Base-by-base conservation (phyloP, 2,113 vertebrate genomes). In the Guaruba guarouba region DNA sequence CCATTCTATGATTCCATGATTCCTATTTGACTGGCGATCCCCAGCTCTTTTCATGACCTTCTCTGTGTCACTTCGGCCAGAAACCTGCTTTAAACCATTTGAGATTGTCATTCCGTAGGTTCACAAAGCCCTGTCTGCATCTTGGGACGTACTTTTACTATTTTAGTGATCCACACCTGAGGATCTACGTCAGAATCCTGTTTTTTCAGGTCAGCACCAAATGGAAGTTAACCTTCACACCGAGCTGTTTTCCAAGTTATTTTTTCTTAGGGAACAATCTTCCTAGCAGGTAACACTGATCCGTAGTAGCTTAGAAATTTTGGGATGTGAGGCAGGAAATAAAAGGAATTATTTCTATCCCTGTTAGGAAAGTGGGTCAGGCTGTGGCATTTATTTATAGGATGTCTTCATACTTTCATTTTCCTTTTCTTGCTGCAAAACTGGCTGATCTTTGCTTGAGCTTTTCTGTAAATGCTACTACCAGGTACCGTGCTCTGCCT, bases 361-460 rank as follows among this genome's bases (percentile, higher is more conserved):
- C 49, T 25, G 13, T 66, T 69, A 67, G 49, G 85, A 90, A 97
- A 90, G 63, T 94, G 68, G 93, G 85, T 94, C 87, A 82, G 59
- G n/a, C 88, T 88, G 37, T 82, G 74, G 63, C 73, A 57, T 24
- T 79, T 95, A 92, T 93, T 94, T 95, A 69, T 95, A 95, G 92
- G 13, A 46, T n/a, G 19, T 92, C 64, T 90, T 61, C 83, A 4
- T 95, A 86, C 83, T 92, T 93, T 90, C 16, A 2, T 61, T 91
- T 94, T 57, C 12, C 4, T 82, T 71, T 78, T 52, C n/a, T 41
- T 73, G 3, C 66, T 69, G 8, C 23, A 39, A 49, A 66, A 35
- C 16, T 16, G 41, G 29, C 37, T 90, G 68, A 63, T 82, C 16
- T 59, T 39, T 54, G 25, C 46, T 95, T 22, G 28, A 88, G 37